Evolutionary conservation across 2,888 invertebrate species (phyloP), one percentile per base, ranked within the genome.

Genomic region (Melanostoma mellinum): DNA sequence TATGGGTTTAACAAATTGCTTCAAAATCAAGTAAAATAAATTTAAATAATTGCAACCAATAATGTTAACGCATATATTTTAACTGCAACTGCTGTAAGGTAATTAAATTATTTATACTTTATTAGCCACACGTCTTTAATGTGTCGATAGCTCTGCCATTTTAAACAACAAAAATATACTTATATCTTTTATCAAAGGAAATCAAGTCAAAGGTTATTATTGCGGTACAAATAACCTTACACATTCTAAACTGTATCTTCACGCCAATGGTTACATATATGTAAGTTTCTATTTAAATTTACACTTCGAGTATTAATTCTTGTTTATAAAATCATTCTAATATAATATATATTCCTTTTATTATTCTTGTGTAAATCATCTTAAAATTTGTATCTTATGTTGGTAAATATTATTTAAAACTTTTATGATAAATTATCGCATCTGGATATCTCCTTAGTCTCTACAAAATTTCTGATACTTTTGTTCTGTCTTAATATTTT

Each of bases 251-350:
- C 63, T 53, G 46, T 20, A 20, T 20, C 33, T 73, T 58, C 52
- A 58, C 58, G 52, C 72, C 67, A 72, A 78, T 65, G 55, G 61
- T 55, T 71, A 8, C 30, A 36, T 61, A 36, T 61, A 46, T 35
- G 36, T 33, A 36, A 48, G 10, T 67, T 40, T 56, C 38, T 32
- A 8, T 35, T 38, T 33, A 50, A 10, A 52, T 73, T 42, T 77
- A 72, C 53, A n/a, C 48, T 10, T 60, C 52, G 44, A 72, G 46
- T 61, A 46, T 67, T 60, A 20, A 50, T n/a, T 33, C 50, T 69
- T 48, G 44, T 73, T 63, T 71, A 71, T 65, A 80, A 79, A 73
- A 75, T 80, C 33, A 53, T 75, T 60, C 46, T 60, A 74, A 69
- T 58, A 44, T 55, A 67, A 38, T 58, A 20, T 20, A 20, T 20